Evolutionary conservation across 2,888 invertebrate species (phyloP).

Genomic region (Watsonalla cultraria): DNA sequence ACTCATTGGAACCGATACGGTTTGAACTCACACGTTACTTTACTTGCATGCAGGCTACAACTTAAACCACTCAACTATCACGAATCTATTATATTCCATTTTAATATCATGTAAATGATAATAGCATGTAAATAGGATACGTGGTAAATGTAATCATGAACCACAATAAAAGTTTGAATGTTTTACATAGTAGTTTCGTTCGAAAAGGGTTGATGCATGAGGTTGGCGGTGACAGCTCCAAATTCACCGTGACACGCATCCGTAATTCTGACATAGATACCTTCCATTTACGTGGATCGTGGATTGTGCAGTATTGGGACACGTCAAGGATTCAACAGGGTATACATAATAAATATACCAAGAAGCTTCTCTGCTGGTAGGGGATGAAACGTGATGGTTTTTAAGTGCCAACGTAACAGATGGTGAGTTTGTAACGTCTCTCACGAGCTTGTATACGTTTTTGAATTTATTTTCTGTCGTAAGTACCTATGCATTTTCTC

Average conservation of each 20-base stretch:
- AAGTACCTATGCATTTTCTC: too few species aligned
- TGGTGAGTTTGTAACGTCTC: too few species aligned
- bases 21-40: too few species aligned
- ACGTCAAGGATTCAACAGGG: neutral
- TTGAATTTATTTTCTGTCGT: too few species aligned
- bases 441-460: too few species aligned
- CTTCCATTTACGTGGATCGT: constrained; percentile 6
- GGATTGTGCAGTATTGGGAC: neutral
- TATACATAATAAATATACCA: neutral
- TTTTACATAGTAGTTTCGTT: constrained; percentile 28
- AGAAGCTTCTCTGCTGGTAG: neutral
- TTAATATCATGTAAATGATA: neutral
- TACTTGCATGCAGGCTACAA: too few species aligned
- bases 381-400: too few species aligned
- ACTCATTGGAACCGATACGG: too few species aligned
- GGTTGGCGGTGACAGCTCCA: constrained; percentile 48
- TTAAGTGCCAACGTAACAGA: too few species aligned
- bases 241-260: constrained; percentile 52
- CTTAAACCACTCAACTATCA: too few species aligned
- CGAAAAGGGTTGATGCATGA: constrained; percentile 65
- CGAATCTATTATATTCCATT: too few species aligned
- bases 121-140: neutral
- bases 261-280: constrained; percentile 47
- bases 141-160: neutral
- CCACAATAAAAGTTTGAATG: constrained; percentile 14